Conservation (phyloP, 2,888 invertebrate species). For the Syrphus vitripennis region DNA sequence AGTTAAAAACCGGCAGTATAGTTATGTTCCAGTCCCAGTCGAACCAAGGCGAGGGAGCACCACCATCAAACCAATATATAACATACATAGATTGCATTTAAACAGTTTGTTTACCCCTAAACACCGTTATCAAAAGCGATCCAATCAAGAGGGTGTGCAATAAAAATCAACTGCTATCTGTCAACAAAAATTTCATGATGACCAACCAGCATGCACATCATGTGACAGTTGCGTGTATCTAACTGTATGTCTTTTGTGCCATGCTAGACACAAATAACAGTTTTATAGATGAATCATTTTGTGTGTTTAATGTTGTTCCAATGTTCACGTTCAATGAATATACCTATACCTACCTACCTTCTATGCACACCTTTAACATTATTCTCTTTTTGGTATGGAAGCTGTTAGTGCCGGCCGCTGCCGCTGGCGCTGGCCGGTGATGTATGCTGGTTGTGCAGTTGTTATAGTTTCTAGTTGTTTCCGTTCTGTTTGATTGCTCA, state of each 20-base stretch:
- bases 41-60: not conserved
- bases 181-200: constrained; percentile 31
- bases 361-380: not conserved
- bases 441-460: not conserved
- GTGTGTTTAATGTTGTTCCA: not conserved
- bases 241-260: not conserved
- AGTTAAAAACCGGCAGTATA: not conserved
- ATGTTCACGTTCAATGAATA: not conserved
- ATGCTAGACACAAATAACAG: not conserved
- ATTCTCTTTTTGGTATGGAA: not conserved
- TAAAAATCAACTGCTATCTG: constrained; percentile 40
- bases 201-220: not conserved
- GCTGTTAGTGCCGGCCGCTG: not conserved
- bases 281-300: not conserved
- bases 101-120: constrained; percentile 25
- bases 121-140: constrained; percentile 13
- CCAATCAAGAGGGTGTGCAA: constrained; percentile 33
- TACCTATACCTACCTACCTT: not conserved
- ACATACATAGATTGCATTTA: not conserved
- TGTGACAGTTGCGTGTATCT: not conserved
- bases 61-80: not conserved
- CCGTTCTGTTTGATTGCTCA: constrained; percentile 48
- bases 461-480: constrained; percentile 21
- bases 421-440: no score
- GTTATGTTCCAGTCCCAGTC: no score